phyloP scores from a whole-genome alignment of 2,797 vertebrate genomes.

The Nyctibius grandis region DNA sequence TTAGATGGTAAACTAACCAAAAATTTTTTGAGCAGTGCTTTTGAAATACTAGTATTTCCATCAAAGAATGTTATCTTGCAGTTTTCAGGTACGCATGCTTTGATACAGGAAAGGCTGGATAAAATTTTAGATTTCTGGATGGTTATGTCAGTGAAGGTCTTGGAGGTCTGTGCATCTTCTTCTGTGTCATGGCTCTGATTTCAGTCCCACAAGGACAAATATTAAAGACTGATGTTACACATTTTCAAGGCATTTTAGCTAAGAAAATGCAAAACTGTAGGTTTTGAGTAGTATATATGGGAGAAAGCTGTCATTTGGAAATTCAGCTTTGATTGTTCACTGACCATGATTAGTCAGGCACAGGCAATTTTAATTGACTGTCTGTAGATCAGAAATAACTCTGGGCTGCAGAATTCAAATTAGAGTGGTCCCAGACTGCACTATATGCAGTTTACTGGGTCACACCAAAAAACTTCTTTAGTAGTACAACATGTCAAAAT shows the following conservation, averaged over 20 bases:
- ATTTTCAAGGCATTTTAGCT: not conserved
- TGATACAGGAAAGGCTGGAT: not conserved
- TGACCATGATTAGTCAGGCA: not conserved
- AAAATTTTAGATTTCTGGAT: not conserved
- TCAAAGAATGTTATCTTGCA: not conserved
- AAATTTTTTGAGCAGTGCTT: not conserved
- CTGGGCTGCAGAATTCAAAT: not conserved
- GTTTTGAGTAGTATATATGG: not conserved
- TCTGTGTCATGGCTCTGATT: not conserved
- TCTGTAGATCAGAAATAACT: not conserved
- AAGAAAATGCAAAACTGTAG: not conserved
- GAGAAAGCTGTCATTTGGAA: not conserved
- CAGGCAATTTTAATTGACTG: not conserved
- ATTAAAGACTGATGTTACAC: not conserved
- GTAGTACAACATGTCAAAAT: conserved; percentile 72
- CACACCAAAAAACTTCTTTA: conserved; percentile 66
- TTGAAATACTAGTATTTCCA: not conserved
- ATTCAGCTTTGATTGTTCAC: not conserved
- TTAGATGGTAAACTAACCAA: fast-evolving
- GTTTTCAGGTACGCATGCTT: not conserved
- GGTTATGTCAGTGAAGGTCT: not conserved
- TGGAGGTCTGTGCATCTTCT: not conserved
- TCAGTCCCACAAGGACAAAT: not conserved
- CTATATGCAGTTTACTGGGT: conserved; percentile 55
- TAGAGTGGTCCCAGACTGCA: not conserved